Evolutionary conservation across 2,888 invertebrate genomes (phyloP).

Genomic region (Bellardia pandia): DNA sequence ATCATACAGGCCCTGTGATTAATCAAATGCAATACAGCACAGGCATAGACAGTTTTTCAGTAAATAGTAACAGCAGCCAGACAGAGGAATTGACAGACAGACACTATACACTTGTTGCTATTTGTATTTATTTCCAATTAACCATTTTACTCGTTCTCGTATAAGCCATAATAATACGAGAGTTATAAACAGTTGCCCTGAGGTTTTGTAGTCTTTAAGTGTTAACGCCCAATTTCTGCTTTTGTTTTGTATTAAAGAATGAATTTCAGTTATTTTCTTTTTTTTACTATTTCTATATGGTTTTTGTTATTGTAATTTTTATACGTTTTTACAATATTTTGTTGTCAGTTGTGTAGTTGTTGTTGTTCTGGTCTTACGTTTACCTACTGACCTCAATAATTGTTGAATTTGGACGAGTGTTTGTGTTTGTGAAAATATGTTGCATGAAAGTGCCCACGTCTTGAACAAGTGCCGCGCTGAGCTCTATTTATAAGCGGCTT

Average conservation of each 20-base stretch:
- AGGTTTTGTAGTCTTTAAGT: slow-evolving; percentile 31
- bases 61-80: neutral
- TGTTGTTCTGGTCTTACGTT: slow-evolving; percentile 42
- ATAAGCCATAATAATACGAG: neutral
- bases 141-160: slow-evolving; percentile 5
- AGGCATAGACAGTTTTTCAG: neutral
- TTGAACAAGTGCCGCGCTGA: slow-evolving; percentile 31
- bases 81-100: neutral
- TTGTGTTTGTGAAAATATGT: slow-evolving; percentile 7
- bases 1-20: slow-evolving; percentile 38
- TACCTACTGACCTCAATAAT: slow-evolving; percentile 71
- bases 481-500: slow-evolving; percentile 52
- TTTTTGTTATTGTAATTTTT: slow-evolving; percentile 29
- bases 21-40: slow-evolving; percentile 50
- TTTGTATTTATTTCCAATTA: slow-evolving; percentile 29
- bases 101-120: slow-evolving; percentile 33
- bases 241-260: slow-evolving; percentile 51
- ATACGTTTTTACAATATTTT: neutral
- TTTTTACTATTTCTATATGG: slow-evolving; percentile 18
- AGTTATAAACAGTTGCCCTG: neutral
- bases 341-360: neutral
- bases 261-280: slow-evolving; percentile 52
- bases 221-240: slow-evolving; percentile 68
- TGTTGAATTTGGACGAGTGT: slow-evolving; percentile 48
- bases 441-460: slow-evolving; percentile 55